Base-by-base conservation (phyloP, 2,113 vertebrate species). In the Gymnarchus niloticus region DNA sequence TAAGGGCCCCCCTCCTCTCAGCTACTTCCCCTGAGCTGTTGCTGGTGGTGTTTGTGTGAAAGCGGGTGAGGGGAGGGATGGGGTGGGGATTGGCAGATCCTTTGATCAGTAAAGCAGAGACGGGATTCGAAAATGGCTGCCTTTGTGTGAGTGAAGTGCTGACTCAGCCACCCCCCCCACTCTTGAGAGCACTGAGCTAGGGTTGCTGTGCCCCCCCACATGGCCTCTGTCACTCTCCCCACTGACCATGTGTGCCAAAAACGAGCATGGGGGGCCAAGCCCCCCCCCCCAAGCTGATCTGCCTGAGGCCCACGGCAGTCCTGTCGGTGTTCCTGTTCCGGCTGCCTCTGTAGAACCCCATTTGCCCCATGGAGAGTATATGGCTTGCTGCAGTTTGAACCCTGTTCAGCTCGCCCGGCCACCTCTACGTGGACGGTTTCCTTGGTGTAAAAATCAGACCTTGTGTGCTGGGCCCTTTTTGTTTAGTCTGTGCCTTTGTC, bases 101-200 rank as follows among this genome's bases (percentile, higher is more conserved):
- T 97, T 97, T 97, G 96, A 96, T 96, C 95, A 96, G 93, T 94
- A 96, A 94, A 96, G 95, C 95, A 95, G 96, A 96, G 97, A 95
- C 94, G 92, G 95, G 95, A 94, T 92, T 94, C 95, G 93, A 93
- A 93, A 96, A 95, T 94, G 95, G 95, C 92, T 92, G 93, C 93
- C 93, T 95, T 95, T 95, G 93, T 94, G 92, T 91, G 65, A 61
- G 83, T 90, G 92, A 95, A 93, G 91, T 96, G 95, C 95, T 92
- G 95, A 96, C 94, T 95, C 93, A 94, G 91, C n/a, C n/a, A 87
- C 73, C 87, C 84, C 49, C 80, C 14, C 76, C 21, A 90, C 91
- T 93, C 92, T 78, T 88, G 85, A 89, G 92, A 88, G 89, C 88
- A 91, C 90, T 91, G 90, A 89, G 87, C 90, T 87, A 89, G 91